Conservation (phyloP, 2,888 invertebrate genomes). For the Cosmia pyralina region DNA sequence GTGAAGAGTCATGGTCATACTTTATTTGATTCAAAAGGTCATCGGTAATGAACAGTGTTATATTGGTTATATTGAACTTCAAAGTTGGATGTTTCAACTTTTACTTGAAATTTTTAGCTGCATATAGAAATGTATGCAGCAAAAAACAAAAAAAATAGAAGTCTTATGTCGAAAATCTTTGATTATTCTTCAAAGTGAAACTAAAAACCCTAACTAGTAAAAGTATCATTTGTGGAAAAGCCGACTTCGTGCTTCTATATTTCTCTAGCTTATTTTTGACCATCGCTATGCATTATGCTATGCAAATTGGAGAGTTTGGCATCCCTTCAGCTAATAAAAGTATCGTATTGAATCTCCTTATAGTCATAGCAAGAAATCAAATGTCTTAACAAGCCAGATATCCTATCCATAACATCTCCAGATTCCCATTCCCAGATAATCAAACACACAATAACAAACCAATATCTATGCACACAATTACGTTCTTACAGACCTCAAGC, state of each 20-base stretch:
- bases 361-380: neutral
- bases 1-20: conserved; percentile 44
- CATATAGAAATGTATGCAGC: neutral
- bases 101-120: neutral
- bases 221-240: no score
- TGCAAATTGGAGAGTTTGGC: no score
- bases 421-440: conserved; percentile 38
- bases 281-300: no score
- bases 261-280: no score
- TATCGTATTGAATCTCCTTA: neutral
- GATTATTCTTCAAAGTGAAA: no score
- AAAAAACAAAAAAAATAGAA: no score
- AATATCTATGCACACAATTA: conserved; percentile 28
- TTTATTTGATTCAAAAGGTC: conserved; percentile 46
- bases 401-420: neutral
- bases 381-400: neutral
- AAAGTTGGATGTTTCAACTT: neutral
- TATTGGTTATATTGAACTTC: conserved; percentile 10
- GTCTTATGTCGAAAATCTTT: no score
- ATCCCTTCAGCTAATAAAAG: no score
- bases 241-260: no score
- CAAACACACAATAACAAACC: neutral
- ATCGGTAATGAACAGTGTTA: conserved; percentile 5
- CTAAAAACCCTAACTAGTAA: no score
- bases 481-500: conserved; percentile 28